Evolutionary conservation across 2,797 vertebrate genomes (phyloP).

Genomic region (Enteromius paludinosus): DNA sequence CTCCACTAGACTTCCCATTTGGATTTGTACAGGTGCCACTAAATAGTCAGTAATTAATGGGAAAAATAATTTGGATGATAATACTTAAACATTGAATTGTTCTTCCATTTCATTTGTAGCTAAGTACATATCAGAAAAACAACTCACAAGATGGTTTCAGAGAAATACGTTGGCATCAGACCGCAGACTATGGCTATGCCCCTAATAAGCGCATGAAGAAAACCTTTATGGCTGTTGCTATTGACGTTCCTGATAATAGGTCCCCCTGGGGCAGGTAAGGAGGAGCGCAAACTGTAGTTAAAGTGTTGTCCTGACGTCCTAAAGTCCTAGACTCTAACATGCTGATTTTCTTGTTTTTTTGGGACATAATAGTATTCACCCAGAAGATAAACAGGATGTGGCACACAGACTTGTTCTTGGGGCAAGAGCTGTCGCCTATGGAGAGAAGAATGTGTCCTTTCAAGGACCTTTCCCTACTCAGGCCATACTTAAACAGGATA

Average conservation of each 20-base stretch:
- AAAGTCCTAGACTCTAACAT: background rate
- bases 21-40: conserved; percentile 90
- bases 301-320: background rate
- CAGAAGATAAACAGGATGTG: conserved; percentile 87
- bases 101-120: conserved; percentile 59
- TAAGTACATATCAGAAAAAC: conserved; percentile 64
- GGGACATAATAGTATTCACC: conserved; percentile 83
- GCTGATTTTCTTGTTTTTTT: conserved; percentile 14
- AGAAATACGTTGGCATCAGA: conserved; percentile 93
- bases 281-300: background rate
- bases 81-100: background rate
- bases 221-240: conserved; percentile 91
- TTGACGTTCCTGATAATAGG: conserved; percentile 84
- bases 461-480: conserved; percentile 83
- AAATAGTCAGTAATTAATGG: background rate
- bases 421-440: conserved; percentile 86
- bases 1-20: conserved; percentile 83
- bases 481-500: conserved; percentile 41
- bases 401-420: conserved; percentile 84
- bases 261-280: conserved; percentile 84
- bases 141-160: conserved; percentile 69
- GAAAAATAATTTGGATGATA: background rate
- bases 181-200: conserved; percentile 82
- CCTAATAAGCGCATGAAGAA: conserved; percentile 85
- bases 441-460: conserved; percentile 77